Evolutionary conservation across 2,888 invertebrate species (phyloP), one percentile per base, ranked within the genome.

Genomic region (Eucriotettix oculatus): DNA sequence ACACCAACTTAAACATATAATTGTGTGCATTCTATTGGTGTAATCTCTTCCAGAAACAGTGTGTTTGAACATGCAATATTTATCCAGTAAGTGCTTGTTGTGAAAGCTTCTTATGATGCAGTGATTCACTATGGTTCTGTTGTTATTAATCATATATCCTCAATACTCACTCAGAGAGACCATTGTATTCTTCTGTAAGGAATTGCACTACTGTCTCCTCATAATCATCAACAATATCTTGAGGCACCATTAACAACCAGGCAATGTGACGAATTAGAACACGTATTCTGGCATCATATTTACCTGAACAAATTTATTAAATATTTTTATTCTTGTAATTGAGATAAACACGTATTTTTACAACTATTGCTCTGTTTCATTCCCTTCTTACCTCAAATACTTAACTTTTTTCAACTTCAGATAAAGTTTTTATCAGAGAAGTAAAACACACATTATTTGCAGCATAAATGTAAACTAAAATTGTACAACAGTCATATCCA

Each of bases 261-360:
- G 79, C 72, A 42, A 82, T 68, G 65, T 79, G 76, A 62, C 78
- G 74, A 54, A 82, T 74, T 54, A 84, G 70, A 41, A 81, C 80
- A 63, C 84, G 72, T 70, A 79, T 76, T 54, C 84, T 71, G 52
- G 82, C 78, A 71, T 84, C 84, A 71, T 84, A 84, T 65, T 75
- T 74, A 54, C 83, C 84, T 82, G 66, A 55, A 41, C 29, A 29
- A 29, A 29, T 29, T 29, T 29, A 29, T 29, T 29, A 29, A 29
- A 29, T 29, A 29, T 29, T 29, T 29, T 29, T 29, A 29, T 29
- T 29, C 29, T 29, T 29, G 29, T 29, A 29, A 29, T 29, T 29
- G 29, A 29, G 29, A 29, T 29, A 29, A 29, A 29, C 29, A 29
- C 29, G 7, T 29, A 5, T 29, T 29, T 29, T 29, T 29, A 29